Percentiles rank a stretch among this genome's conserved stretches.
These are phyloP conservation scores for Himalopsyche japonica DNA, from an alignment of 2,888 invertebrate species.

Conservation along the genomic window DNA sequence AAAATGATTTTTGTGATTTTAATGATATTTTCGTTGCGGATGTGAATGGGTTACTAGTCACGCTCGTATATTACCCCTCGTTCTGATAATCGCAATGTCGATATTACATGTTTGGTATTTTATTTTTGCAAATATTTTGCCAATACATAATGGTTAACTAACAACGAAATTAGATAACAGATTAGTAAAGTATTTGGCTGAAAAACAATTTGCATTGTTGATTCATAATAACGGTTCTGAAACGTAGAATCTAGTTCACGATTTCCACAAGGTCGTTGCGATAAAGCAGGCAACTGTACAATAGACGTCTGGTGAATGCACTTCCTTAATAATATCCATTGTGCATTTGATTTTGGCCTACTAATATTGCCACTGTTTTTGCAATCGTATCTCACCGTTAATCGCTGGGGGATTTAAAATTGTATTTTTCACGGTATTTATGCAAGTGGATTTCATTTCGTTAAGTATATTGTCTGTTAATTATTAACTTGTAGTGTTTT, in stretches of 20 bases:
- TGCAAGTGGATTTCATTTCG: not conserved
- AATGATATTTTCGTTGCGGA: too few relatives aligned
- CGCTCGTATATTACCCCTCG: too few relatives aligned
- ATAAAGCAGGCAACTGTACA: not conserved
- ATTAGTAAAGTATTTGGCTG: not conserved
- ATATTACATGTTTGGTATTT: too few relatives aligned
- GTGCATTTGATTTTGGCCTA: not conserved
- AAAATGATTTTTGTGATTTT: too few relatives aligned
- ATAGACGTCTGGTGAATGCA: not conserved
- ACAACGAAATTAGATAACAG: too few relatives aligned
- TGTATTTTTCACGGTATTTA: not conserved
- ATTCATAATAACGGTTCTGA: not conserved
- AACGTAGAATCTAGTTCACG: not conserved
- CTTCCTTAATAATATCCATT: not conserved
- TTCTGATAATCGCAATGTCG: too few relatives aligned
- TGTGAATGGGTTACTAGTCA: too few relatives aligned
- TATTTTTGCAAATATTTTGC: too few relatives aligned
- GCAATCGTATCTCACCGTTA: not conserved
- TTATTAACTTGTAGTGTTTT: too few relatives aligned
- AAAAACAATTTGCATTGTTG: not conserved
- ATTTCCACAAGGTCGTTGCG: not conserved
- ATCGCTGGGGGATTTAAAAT: not conserved
- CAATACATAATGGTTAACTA: too few relatives aligned
- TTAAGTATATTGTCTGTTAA: not conserved
- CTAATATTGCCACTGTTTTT: not conserved